Conservation (phyloP, 1,140 invertebrate genomes). For the Bursaphelenchus mucronatus region DNA sequence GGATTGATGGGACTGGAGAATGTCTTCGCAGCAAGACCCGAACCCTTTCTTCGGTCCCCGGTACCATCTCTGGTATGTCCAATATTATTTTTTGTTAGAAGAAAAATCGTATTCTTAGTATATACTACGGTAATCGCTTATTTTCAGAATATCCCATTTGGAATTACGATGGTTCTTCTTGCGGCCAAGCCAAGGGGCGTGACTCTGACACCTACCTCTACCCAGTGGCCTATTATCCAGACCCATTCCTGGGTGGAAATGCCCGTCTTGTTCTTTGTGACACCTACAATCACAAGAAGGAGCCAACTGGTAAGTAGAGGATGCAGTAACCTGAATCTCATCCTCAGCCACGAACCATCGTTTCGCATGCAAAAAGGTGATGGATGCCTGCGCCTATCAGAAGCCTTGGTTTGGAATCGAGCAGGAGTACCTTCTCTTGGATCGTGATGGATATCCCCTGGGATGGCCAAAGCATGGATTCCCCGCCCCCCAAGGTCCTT, state of each 20-base stretch:
- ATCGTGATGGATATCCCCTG: conserved; percentile 78
- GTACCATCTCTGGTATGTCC: conserved; percentile 26
- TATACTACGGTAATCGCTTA: background rate
- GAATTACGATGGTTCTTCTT: conserved; percentile 87
- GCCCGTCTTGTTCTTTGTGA: conserved; percentile 86
- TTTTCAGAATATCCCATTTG: conserved; percentile 77
- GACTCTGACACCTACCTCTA: conserved; percentile 81
- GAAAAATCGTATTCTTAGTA: no score
- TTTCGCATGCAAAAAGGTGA: conserved; percentile 70
- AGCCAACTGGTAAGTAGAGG: conserved; percentile 67
- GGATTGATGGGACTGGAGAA: conserved; percentile 52
- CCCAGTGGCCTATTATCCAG: conserved; percentile 82
- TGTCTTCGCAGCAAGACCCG: conserved; percentile 43
- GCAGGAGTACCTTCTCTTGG: conserved; percentile 85
- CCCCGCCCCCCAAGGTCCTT: conserved; percentile 72
- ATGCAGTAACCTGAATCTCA: conserved; percentile 3
- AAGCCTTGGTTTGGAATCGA: conserved; percentile 89
- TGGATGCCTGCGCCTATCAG: conserved; percentile 67
- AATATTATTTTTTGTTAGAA: no score
- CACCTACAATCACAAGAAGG: conserved; percentile 71
- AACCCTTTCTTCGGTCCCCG: conserved; percentile 30
- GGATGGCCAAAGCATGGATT: conserved; percentile 90
- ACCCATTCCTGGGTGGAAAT: conserved; percentile 82
- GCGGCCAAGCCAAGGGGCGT: conserved; percentile 65
- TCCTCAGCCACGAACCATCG: conserved; percentile 71